Evolutionary conservation across 1,140 invertebrate genomes (phyloP), one percentile per base, ranked within the genome.

Genomic region (Aphidius ervi): DNA sequence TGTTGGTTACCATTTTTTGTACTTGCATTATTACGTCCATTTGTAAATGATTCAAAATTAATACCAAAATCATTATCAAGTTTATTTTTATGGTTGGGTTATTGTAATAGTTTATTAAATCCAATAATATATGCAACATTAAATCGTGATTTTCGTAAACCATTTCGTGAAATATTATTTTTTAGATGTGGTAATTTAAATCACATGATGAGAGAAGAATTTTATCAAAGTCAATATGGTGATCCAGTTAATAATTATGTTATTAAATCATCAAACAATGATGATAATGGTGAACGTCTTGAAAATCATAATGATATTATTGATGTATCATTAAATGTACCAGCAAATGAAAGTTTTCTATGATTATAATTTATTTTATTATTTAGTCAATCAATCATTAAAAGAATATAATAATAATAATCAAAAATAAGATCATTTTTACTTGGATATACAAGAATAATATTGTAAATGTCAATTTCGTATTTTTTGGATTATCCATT

Each of bases 1-100:
- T 99, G 96, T 74, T 99, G 96, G 97, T 80, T 98, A 42, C 97
- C 97, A 3, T 99, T 97, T 76, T 98, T 99, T 77, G 91, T 97
- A 6, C 82, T 96, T 42, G 94, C 95, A 2, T 78, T 97, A 8
- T 85, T 97, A 41, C 83, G 87, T 70, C 92, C 87, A n/a, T 95
- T 95, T 70, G 79, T 91, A 5, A 80, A 70, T 58, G 83, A 85
- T 60, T 85, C 81, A 50, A 79, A 85, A 47, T 78, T 83, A 58
- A 89, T 89, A 61, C 87, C 68, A 78, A 83, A 46, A 64, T 89
- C 67, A 79, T 63, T 86, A 0, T 81, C 82, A 16, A 82, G 81
- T 10, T 74, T 85, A 45, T 89, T 95, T 70, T 84, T 93, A 37
- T 97, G 94, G 94, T 80, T 97, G 57, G 94, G 95, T 61, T 98